These are phyloP conservation scores for Chascanopsetta lugubris DNA, from an alignment of 2,113 vertebrate genomes.

Conservation along the genomic window DNA sequence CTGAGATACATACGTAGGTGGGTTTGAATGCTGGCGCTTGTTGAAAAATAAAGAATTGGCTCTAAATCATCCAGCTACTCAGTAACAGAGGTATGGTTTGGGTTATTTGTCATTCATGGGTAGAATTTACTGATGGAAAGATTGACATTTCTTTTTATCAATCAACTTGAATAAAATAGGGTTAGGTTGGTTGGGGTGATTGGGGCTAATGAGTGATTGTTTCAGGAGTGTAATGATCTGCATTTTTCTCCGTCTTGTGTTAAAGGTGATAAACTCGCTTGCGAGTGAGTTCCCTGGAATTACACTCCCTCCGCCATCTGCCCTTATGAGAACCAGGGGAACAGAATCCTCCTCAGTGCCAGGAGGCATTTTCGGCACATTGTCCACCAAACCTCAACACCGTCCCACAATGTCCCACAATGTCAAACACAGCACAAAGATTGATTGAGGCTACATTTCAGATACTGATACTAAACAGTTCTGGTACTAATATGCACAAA, in stretches of 20 bases:
- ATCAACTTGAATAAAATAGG: background rate
- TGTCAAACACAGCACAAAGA: slow-evolving; percentile 2
- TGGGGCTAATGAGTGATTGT: background rate
- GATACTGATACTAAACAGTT: background rate
- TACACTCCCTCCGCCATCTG: background rate
- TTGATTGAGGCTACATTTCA: background rate
- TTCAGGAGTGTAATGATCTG: no score
- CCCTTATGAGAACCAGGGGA: slow-evolving; percentile 8
- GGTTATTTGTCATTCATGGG: background rate
- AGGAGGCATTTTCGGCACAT: slow-evolving; percentile 12
- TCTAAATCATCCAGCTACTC: background rate
- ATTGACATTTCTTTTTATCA: background rate
- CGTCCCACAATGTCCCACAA: slow-evolving; percentile 4
- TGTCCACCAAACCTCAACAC: slow-evolving; percentile 28
- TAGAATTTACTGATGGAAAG: background rate
- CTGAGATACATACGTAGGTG: background rate
- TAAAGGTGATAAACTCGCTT: background rate
- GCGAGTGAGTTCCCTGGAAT: background rate
- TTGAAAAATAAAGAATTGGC: background rate
- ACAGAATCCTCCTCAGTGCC: slow-evolving; percentile 2
- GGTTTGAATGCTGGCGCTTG: background rate
- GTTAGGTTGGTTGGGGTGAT: background rate
- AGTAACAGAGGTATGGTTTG: background rate
- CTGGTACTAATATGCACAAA: slow-evolving; percentile 3
- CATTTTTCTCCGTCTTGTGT: background rate